Evolutionary conservation across 2,888 invertebrate genomes (phyloP), one percentile per base, ranked within the genome.

Genomic region (Poecilobothrus nobilitatus): DNA sequence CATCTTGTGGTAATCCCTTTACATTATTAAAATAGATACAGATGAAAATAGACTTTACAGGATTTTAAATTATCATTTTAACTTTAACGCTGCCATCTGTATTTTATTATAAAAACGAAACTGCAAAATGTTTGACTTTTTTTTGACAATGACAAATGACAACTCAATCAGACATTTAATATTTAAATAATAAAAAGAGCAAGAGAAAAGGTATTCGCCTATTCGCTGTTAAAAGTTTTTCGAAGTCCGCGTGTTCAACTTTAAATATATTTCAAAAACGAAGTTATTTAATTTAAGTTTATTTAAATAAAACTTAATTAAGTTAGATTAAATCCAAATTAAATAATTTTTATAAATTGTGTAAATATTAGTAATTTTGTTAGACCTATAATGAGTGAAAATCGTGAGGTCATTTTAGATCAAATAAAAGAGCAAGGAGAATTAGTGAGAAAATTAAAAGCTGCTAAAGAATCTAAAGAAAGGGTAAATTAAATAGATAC

Each of bases 371-470:
- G 53, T 53, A 18, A 53, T 53, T 15, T 53, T 53, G 15, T 53
- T 53, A 53, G n/a, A 53, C 15, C n/a, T 53, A 76, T 74, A 74
- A 83, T 83, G 83, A 82, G 79, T 79, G 84, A 83, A 78, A 81
- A 77, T 76, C 84, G 83, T 77, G 84, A 84, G 77, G 80, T 81
- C 75, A 78, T 88, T 74, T 82, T 86, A 76, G 84, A 85, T 74
- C 83, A 84, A 78, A 87, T 91, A 73, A 88, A 88, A 81, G 81
- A 84, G 76, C 94, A 94, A 82, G 93, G 92, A 73, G 91, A 93
- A 79, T 80, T 91, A 74, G 91, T 94, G 67, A 86, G 93, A 76
- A 89, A 90, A 83, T 83, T 94, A 72, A 94, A 94, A 83, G 85
- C 89, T 73, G 87, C 89, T 41, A 92, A 92, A 82, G 91, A 91